Percentiles rank a stretch among this genome's conserved stretches.
Evolutionary conservation across 2,797 vertebrate genomes (phyloP).

Genomic region (Stomatorhinus walkeri): DNA sequence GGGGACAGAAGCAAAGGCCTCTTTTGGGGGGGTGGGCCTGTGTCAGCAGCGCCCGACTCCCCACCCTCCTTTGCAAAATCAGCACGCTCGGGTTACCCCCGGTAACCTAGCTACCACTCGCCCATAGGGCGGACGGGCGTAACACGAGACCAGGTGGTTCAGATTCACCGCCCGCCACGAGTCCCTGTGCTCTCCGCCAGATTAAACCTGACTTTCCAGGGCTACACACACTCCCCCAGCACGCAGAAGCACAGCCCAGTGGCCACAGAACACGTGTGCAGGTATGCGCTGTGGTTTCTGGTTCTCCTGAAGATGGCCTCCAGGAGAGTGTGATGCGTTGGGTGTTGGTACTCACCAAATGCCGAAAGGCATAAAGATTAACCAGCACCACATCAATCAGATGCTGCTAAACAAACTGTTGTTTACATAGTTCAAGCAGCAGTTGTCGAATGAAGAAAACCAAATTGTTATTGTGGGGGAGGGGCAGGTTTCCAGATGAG

Average conservation of each 20-base stretch:
- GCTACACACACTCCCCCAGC: not conserved
- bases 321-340: not conserved
- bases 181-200: not conserved
- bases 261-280: not conserved
- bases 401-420: not conserved
- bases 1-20: slow-evolving; percentile 2
- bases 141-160: slow-evolving; percentile 17
- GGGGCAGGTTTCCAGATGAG: not conserved
- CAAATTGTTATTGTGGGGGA: not conserved
- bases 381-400: not conserved
- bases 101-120: slow-evolving; percentile 15
- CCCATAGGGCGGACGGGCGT: not conserved
- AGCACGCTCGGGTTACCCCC: slow-evolving; percentile 12
- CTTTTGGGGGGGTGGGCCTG: slow-evolving; percentile 4
- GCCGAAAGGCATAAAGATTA: not conserved
- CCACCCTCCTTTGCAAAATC: slow-evolving; percentile 30
- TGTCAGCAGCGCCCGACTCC: slow-evolving; percentile 30
- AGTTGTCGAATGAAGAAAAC: not conserved
- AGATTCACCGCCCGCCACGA: not conserved
- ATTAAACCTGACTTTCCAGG: not conserved
- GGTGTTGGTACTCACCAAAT: not conserved
- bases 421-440: not conserved
- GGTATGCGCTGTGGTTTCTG: not conserved
- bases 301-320: not conserved
- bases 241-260: not conserved